These are phyloP conservation scores for Prionailurus bengalensis DNA, from an alignment of 2,113 vertebrate genomes.

Conservation along the genomic window DNA sequence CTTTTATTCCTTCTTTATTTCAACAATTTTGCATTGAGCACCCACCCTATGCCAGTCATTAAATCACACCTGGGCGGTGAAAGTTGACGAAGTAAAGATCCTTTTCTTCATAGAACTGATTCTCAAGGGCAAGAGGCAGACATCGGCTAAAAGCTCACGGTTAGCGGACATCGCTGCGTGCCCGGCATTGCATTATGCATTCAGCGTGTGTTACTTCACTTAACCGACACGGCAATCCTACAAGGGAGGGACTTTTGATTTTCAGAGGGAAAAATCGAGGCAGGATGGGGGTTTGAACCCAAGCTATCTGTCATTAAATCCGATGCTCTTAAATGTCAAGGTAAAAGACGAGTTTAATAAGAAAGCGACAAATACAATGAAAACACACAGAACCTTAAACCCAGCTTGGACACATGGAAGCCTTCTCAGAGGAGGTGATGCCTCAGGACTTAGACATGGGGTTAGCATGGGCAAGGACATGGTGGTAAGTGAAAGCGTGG, in stretches of 20 bases:
- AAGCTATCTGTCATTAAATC: background rate
- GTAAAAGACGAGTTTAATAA: background rate
- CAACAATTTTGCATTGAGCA: background rate
- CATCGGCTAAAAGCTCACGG: background rate
- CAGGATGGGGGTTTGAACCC: background rate
- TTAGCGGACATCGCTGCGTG: accelerated
- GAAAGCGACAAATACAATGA: background rate
- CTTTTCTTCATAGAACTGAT: background rate
- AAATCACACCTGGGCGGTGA: background rate
- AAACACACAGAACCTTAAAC: background rate
- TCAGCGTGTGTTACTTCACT: background rate
- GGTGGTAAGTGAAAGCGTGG: background rate
- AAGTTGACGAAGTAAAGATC: background rate
- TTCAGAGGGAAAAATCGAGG: background rate
- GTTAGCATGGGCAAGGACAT: background rate
- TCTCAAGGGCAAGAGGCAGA: background rate
- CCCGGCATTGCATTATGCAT: accelerated
- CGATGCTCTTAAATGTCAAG: background rate
- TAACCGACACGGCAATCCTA: background rate
- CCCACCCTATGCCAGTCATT: background rate
- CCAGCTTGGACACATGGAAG: background rate
- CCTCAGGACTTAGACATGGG: background rate
- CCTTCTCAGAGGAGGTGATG: background rate
- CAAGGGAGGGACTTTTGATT: background rate
- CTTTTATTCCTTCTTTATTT: background rate